Evolutionary conservation across 2,113 vertebrate species (phyloP).

Genomic region (Myodes glareolus): DNA sequence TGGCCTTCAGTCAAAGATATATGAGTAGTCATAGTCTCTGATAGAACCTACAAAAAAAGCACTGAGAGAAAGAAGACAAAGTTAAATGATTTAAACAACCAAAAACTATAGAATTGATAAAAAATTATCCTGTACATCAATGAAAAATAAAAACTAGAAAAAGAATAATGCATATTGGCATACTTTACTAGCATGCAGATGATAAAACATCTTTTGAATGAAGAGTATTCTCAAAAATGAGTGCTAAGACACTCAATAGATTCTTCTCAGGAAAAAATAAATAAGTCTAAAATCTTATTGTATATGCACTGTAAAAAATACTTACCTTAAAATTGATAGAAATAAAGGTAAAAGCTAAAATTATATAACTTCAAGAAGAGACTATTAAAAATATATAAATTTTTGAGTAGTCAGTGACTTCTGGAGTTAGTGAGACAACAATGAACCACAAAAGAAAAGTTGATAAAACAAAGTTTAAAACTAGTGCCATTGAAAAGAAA

Average conservation of each 20-base stretch:
- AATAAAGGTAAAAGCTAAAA: background rate
- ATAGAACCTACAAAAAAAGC: background rate
- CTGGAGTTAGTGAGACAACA: background rate
- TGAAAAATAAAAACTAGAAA: background rate
- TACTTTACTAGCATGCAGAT: background rate
- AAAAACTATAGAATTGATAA: background rate
- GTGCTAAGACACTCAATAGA: background rate
- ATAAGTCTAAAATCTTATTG: background rate
- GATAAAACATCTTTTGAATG: background rate
- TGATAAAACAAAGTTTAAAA: background rate
- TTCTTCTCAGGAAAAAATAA: background rate
- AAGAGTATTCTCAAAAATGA: background rate
- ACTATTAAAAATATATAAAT: background rate
- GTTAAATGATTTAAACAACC: background rate
- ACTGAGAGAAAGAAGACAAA: background rate
- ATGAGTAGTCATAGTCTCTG: background rate
- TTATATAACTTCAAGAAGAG: background rate
- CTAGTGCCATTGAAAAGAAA: background rate
- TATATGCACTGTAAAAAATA: background rate
- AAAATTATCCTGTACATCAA: background rate
- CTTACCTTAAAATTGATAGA: background rate
- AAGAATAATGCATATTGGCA: background rate
- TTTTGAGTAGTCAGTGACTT: background rate
- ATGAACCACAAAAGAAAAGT: background rate
- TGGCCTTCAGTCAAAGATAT: background rate